These are phyloP conservation scores for Aplodontia rufa DNA, from an alignment of 2,113 vertebrate species.

Conservation along the genomic window DNA sequence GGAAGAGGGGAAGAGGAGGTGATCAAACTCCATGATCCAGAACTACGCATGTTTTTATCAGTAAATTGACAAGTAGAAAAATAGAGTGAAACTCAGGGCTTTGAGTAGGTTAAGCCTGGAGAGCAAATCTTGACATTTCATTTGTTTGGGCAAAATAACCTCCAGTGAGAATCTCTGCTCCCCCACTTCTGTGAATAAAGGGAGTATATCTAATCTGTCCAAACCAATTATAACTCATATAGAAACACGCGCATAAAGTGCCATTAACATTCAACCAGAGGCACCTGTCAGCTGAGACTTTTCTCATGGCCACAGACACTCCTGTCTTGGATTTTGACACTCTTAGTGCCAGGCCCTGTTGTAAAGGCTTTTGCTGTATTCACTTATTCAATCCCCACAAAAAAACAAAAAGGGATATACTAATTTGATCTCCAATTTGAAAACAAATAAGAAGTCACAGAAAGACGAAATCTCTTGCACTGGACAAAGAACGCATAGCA, in stretches of 20 bases:
- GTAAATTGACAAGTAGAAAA: background rate
- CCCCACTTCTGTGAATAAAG: background rate
- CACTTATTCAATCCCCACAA: background rate
- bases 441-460: background rate
- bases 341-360: background rate
- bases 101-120: background rate
- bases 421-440: background rate
- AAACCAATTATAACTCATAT: background rate
- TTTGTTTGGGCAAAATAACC: background rate
- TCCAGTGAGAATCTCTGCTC: background rate
- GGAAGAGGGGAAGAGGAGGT: background rate
- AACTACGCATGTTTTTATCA: background rate
- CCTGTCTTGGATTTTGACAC: background rate
- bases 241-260: background rate
- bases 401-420: background rate
- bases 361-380: background rate
- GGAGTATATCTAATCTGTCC: background rate
- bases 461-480: too few species aligned
- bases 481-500: background rate
- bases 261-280: background rate
- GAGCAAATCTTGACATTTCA: background rate
- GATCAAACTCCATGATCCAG: too few species aligned
- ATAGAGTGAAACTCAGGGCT: background rate
- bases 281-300: background rate
- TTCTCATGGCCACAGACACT: background rate